Evolutionary conservation across 1,140 invertebrate genomes (phyloP).

Genomic region (Neoseiulus cucumeris): DNA sequence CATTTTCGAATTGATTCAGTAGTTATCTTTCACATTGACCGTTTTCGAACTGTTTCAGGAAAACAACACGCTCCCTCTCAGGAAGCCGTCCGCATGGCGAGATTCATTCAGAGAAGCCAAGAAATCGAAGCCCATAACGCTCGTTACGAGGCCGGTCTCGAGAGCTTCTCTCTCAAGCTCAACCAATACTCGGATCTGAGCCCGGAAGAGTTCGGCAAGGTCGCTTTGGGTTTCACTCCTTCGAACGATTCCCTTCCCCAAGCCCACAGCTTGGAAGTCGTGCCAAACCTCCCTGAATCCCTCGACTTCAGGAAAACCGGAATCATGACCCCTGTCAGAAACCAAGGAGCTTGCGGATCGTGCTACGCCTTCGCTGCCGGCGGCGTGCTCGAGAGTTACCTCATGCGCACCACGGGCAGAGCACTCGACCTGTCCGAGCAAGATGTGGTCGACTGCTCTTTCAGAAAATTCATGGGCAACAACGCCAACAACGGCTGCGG

Average conservation of each 20-base stretch:
- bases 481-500: neutral
- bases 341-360: constrained; percentile 28
- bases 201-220: neutral
- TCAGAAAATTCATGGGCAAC: neutral
- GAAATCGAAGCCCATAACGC: neutral
- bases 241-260: neutral
- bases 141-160: neutral
- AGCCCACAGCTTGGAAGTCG: neutral
- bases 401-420: constrained; percentile 21
- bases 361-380: constrained; percentile 28
- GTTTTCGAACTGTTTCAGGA: neutral
- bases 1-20: no score
- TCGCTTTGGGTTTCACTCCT: neutral
- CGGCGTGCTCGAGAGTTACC: constrained; percentile 34
- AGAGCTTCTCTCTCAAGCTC: neutral
- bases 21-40: no score
- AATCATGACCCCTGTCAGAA: constrained; percentile 30
- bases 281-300: neutral
- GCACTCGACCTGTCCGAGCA: neutral
- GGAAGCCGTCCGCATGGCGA: neutral
- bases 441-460: neutral
- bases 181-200: constrained; percentile 3
- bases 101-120: neutral
- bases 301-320: constrained; percentile 12
- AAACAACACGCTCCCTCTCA: neutral